Evolutionary conservation across 1,140 invertebrate species (phyloP).

Genomic region (Calephelis nemesis): DNA sequence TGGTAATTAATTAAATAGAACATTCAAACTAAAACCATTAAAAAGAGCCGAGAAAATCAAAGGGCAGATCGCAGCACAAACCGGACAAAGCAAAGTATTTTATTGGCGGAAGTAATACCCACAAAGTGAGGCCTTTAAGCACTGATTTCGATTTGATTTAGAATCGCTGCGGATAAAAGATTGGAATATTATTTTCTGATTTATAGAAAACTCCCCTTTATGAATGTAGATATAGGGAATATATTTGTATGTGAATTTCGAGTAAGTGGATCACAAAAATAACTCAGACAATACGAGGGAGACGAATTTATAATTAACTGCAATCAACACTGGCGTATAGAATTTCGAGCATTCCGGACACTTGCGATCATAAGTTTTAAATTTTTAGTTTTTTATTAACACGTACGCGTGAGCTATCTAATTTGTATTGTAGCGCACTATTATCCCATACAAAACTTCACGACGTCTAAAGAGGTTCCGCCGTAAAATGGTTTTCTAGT

Average conservation of each 20-base stretch:
- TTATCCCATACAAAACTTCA: too few relatives aligned
- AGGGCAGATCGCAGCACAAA: conserved; percentile 39
- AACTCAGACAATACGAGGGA: conserved; percentile 68
- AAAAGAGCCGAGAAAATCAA: conserved; percentile 9
- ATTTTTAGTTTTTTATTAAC: too few relatives aligned
- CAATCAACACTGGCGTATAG: conserved; percentile 77
- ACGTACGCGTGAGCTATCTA: too few relatives aligned
- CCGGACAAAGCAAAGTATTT: conserved; percentile 57
- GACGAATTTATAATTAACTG: conserved; percentile 78
- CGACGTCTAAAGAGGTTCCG: too few relatives aligned
- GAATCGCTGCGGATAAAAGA: conserved; percentile 59
- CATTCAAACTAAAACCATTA: conserved; percentile 4
- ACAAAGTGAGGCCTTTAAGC: conserved; percentile 55
- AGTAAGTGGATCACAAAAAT: conserved; percentile 47
- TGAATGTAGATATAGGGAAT: conserved; percentile 4
- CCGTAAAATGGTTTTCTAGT: too few relatives aligned
- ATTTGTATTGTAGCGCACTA: too few relatives aligned
- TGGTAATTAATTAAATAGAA: neutral
- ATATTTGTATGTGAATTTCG: conserved; percentile 13
- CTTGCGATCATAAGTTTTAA: conserved; percentile 34
- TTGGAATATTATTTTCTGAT: conserved; percentile 35
- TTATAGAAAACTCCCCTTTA: conserved; percentile 35
- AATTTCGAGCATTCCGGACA: conserved; percentile 68
- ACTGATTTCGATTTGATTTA: conserved; percentile 72
- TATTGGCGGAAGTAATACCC: conserved; percentile 70